Conservation (phyloP, 2,888 invertebrate genomes). For the Drosophila lacicola region DNA sequence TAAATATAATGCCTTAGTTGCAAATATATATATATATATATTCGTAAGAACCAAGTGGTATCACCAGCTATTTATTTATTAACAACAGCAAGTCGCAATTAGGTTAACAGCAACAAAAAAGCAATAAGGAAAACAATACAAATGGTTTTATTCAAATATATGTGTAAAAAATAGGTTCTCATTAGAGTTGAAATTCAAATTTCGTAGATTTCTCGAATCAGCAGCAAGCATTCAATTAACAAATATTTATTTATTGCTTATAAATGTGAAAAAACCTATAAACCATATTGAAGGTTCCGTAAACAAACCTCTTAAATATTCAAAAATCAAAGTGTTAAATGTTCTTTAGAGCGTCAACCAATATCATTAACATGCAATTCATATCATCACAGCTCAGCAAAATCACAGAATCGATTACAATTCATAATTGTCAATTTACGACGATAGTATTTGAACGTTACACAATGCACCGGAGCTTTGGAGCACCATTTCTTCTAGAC, state of each 20-base stretch:
- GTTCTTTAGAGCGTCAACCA: constrained; percentile 33
- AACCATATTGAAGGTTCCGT: constrained; percentile 7
- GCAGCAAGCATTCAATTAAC: constrained; percentile 14
- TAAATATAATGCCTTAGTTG: constrained; percentile 8
- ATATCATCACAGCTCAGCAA: constrained; percentile 64
- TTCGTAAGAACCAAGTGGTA: constrained; percentile 26
- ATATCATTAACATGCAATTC: constrained; percentile 53
- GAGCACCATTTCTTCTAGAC: constrained; percentile 39
- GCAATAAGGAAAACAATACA: constrained; percentile 50
- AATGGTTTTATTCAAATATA: constrained; percentile 13
- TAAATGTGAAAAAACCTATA: neutral
- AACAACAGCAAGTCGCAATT: constrained; percentile 28
- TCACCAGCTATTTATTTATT: constrained; percentile 27
- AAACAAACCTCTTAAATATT: constrained; percentile 9
- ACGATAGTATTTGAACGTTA: constrained; percentile 6
- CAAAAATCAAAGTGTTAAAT: constrained; percentile 23
- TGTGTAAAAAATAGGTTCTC: constrained; percentile 41
- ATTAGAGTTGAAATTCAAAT: constrained; percentile 26
- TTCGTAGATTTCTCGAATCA: constrained; percentile 22
- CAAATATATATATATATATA: constrained; percentile 10
- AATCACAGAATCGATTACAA: neutral
- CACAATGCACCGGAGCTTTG: constrained; percentile 44
- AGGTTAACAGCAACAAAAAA: constrained; percentile 43
- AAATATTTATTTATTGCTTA: constrained; percentile 6
- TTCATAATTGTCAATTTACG: neutral